phyloP scores from a whole-genome alignment of 2,888 invertebrate genomes.

The Epinotia ramella region DNA sequence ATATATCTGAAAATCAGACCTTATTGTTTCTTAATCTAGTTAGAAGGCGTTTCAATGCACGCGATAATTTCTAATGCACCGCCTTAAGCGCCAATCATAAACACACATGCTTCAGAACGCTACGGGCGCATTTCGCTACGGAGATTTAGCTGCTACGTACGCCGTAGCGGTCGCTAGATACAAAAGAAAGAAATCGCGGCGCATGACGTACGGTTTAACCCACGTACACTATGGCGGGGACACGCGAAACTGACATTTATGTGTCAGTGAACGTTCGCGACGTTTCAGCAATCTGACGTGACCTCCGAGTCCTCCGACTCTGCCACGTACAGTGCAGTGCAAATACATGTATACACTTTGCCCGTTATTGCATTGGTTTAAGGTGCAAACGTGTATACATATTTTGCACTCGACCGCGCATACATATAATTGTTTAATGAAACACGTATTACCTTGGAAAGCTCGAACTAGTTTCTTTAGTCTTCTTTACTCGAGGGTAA shows the following conservation, averaged over 20 bases:
- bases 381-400: neutral
- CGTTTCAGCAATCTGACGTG: conserved; percentile 44
- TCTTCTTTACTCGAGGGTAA: no score
- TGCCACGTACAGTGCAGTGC: neutral
- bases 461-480: neutral
- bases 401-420: neutral
- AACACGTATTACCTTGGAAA: neutral
- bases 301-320: conserved; percentile 21
- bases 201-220: neutral
- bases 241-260: conserved; percentile 66
- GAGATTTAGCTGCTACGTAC: no score
- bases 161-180: no score
- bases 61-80: no score
- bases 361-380: neutral
- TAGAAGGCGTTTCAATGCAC: no score
- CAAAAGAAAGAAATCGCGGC: no score
- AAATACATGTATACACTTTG: neutral
- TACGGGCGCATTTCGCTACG: no score
- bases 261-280: conserved; percentile 55
- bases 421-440: neutral
- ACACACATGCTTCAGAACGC: no score
- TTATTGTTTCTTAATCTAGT: no score
- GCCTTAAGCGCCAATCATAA: no score
- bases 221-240: neutral
- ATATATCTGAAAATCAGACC: no score